A percentile compares a stretch with the other conserved stretches of the same genome.
These are phyloP conservation scores for Chloropsis hardwickii DNA, from an alignment of 2,113 vertebrate genomes.

Conservation along the genomic window DNA sequence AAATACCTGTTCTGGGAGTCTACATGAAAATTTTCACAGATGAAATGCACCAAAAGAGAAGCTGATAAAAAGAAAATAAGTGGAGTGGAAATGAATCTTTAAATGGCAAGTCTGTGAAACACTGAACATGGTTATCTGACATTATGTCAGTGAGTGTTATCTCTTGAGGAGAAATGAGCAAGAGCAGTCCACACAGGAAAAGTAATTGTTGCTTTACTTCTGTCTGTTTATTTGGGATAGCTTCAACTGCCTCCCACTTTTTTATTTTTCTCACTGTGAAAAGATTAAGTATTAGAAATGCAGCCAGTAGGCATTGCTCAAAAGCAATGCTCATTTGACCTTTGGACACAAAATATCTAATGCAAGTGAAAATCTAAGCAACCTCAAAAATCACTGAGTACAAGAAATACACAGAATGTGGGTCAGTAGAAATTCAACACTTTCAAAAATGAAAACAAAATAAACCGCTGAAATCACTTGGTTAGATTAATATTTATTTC, in stretches of 20 bases:
- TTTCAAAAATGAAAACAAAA: slow-evolving; percentile 31
- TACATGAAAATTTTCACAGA: slow-evolving; percentile 47
- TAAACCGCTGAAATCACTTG: slow-evolving; percentile 8
- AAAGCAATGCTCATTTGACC: slow-evolving; percentile 62
- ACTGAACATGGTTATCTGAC: slow-evolving; percentile 58
- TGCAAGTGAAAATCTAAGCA: slow-evolving; percentile 52
- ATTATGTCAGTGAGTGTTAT: slow-evolving; percentile 53
- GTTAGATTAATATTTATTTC: slow-evolving; percentile 37
- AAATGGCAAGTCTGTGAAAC: slow-evolving; percentile 62
- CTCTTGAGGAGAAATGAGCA: slow-evolving; percentile 55
- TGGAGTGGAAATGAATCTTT: slow-evolving; percentile 59
- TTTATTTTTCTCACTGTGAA: slow-evolving; percentile 48
- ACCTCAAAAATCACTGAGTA: slow-evolving; percentile 14
- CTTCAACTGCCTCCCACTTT: background rate
- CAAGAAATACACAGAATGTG: slow-evolving; percentile 4
- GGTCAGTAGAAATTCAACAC: slow-evolving; percentile 15
- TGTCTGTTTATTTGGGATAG: slow-evolving; percentile 59
- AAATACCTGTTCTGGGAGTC: background rate
- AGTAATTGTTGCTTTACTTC: slow-evolving; percentile 52
- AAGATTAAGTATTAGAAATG: slow-evolving; percentile 54
- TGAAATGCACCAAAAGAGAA: slow-evolving; percentile 41
- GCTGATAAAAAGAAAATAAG: slow-evolving; percentile 58
- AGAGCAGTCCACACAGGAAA: slow-evolving; percentile 26
- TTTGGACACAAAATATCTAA: slow-evolving; percentile 41
- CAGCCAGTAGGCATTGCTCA: slow-evolving; percentile 46